These are phyloP conservation scores for Setophaga kirtlandii DNA, from an alignment of 2,113 vertebrate species.

Conservation along the genomic window DNA sequence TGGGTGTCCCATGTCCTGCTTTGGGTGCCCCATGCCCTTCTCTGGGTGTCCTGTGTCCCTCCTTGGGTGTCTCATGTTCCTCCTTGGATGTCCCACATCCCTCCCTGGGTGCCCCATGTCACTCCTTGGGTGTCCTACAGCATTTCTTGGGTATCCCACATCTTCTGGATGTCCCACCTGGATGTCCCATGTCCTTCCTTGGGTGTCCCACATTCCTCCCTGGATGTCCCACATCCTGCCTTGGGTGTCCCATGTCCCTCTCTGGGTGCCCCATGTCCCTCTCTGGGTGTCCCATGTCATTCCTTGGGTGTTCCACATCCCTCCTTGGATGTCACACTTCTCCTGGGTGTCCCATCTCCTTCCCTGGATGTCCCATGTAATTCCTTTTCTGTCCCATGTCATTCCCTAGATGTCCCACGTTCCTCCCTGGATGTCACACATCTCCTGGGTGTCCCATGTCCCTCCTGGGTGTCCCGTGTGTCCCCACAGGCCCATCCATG, in stretches of 20 bases:
- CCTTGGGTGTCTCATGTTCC: fast-evolving
- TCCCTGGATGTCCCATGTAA: background rate
- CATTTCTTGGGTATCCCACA: background rate
- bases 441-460: background rate
- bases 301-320: too few relatives aligned
- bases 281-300: fast-evolving
- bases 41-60: fast-evolving
- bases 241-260: too few relatives aligned
- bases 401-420: fast-evolving
- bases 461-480: background rate
- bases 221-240: too few relatives aligned
- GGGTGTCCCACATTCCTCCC: background rate
- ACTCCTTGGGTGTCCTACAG: too few relatives aligned
- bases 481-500: background rate
- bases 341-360: too few relatives aligned
- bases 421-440: background rate
- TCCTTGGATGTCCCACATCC: background rate
- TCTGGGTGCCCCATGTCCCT: too few relatives aligned
- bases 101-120: too few relatives aligned
- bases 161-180: too few relatives aligned
- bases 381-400: too few relatives aligned
- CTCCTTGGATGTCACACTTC: background rate
- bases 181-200: background rate
- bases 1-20: background rate
- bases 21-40: background rate